Conservation (phyloP, 2,888 invertebrate species). For the Acleris sparsana region DNA sequence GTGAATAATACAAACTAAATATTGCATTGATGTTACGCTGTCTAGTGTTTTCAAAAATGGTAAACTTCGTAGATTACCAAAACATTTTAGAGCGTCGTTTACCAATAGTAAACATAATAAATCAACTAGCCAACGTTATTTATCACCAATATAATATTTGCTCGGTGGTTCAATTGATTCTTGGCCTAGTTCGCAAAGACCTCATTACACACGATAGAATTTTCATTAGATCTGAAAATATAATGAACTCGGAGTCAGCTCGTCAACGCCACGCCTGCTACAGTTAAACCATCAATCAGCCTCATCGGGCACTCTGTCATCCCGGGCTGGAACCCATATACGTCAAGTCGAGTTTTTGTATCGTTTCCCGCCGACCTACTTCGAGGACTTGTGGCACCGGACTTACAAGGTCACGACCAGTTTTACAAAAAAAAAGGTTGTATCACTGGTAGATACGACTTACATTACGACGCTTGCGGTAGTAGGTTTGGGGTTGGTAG, state of each 20-base stretch:
- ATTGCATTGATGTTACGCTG: too few relatives aligned
- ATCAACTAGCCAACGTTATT: neutral
- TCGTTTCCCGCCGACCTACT: conserved; percentile 73
- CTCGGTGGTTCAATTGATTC: conserved; percentile 4
- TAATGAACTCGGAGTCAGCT: conserved; percentile 25
- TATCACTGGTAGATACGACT: conserved; percentile 37
- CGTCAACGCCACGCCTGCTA: conserved; percentile 54
- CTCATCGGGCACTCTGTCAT: conserved; percentile 57
- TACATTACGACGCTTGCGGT: neutral
- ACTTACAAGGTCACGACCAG: conserved; percentile 67
- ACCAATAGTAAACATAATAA: neutral
- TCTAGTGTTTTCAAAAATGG: too few relatives aligned
- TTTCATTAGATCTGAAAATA: conserved; percentile 28
- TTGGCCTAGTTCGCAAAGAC: conserved; percentile 2
- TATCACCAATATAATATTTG: conserved; percentile 6
- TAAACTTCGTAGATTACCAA: neutral
- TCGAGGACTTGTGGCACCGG: conserved; percentile 53
- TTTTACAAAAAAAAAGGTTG: conserved; percentile 48
- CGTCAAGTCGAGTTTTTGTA: conserved; percentile 70
- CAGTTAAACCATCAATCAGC: conserved; percentile 75
- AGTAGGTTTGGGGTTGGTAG: conserved; percentile 7
- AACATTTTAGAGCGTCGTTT: neutral
- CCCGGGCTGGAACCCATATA: conserved; percentile 60
- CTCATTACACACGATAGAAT: conserved; percentile 11
- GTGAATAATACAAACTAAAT: neutral